Percentiles rank a stretch among this genome's conserved stretches.
Conservation (phyloP, 2,113 vertebrate genomes). For the Pandion haliaetus region DNA sequence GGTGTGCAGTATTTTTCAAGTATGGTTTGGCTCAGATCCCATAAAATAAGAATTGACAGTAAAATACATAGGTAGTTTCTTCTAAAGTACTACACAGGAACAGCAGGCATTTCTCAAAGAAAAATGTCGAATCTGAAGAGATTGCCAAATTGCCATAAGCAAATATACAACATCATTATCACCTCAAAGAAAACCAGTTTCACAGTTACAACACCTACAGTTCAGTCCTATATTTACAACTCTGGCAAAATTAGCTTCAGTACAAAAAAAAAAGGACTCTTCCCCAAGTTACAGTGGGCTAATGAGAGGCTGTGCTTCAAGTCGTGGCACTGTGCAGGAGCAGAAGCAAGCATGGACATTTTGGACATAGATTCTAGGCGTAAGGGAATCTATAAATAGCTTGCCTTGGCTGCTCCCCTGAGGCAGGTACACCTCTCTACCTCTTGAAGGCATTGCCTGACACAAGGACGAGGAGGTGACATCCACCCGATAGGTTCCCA, state of each 20-base stretch:
- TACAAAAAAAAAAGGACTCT: neutral
- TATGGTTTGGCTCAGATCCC: neutral
- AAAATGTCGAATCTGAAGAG: neutral
- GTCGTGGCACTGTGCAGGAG: neutral
- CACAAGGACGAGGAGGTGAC: neutral
- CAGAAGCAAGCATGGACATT: neutral
- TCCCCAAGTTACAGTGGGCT: neutral
- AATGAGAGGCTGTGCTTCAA: neutral
- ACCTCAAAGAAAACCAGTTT: neutral
- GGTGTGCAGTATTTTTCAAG: constrained; percentile 3
- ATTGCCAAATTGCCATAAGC: neutral
- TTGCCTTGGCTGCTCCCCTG: neutral
- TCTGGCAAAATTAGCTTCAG: neutral
- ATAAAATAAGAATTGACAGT: constrained; percentile 11
- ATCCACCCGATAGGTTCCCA: neutral
- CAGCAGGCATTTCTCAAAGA: constrained; percentile 15
- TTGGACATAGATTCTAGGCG: neutral
- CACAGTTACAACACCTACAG: neutral
- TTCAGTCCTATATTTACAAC: neutral
- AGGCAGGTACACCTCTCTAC: neutral
- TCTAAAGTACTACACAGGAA: constrained; percentile 1
- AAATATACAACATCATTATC: neutral
- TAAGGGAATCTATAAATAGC: neutral
- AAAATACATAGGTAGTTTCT: constrained; percentile 27
- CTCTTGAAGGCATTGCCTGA: neutral